Base-by-base conservation (phyloP, 2,888 invertebrate genomes). In the Erebia aethiops region DNA sequence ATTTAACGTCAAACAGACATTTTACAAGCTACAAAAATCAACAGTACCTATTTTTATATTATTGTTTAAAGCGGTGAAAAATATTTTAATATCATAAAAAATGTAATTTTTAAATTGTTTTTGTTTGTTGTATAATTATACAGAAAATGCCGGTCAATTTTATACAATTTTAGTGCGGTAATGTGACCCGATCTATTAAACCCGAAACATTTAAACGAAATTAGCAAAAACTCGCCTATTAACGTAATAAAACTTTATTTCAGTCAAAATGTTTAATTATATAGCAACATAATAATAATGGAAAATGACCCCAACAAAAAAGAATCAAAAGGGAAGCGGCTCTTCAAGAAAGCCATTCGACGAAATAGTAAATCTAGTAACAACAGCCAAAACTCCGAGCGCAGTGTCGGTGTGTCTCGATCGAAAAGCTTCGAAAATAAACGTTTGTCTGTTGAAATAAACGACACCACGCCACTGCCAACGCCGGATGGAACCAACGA, bases 301-400 rank as follows among this genome's bases (percentile, higher is more conserved):
- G 92, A 92, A 88, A 89, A 92, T 92, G 92, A 92, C 84, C 90
- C 91, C 78, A 90, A 85, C 77, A 91, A 92, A 82, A 92, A 92
- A 79, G 92, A 91, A 78, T 91, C 91, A 52, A 92, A 90, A 81
- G 92, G 91, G 77, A 93, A 92, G 84, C 87, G 91, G 81, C 83
- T 92, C 79, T 83, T 91, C 62, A 92, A 92, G 80, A 92, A 90
- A 82, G 90, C 88, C 71, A 79, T 89, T 76, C 85, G 92, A 62
- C 87, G 92, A 49, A 89, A 81, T 75, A 92, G 91, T 77, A 91
- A 91, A 79, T 84, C 89, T 35, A 83, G 79, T 69, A 90, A 84
- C 78, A 84, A 79, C 76, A 87, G 87, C 69, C 87, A 89, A 74
- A 84, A 78, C 71, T 84, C 86, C 14, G 75, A 87, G 35, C 83